Conservation (phyloP, 2,888 invertebrate species). For the Phyto melanocephala region DNA sequence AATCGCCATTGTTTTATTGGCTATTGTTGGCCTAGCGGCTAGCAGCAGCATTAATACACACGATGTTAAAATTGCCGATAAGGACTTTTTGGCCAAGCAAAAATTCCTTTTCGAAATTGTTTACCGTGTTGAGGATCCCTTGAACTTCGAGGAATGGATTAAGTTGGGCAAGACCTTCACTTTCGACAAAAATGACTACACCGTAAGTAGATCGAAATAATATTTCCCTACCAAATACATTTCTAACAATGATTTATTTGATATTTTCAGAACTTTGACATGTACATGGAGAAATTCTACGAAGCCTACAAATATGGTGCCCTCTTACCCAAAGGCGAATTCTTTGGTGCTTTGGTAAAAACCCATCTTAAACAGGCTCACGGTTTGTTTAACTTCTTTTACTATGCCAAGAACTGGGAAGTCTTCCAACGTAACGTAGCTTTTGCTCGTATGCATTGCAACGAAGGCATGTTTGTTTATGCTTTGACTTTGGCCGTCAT, state of each 20-base stretch:
- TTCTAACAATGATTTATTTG: not conserved
- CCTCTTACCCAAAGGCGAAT: slow-evolving; percentile 79
- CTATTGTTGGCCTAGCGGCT: slow-evolving; percentile 72
- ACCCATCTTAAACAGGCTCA: slow-evolving; percentile 80
- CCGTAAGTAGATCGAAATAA: not conserved
- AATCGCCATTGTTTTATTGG: slow-evolving; percentile 72
- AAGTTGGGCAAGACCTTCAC: slow-evolving; percentile 64
- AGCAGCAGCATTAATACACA: slow-evolving; percentile 47
- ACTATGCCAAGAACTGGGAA: slow-evolving; percentile 84
- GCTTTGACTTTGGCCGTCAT: slow-evolving; percentile 82
- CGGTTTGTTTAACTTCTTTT: slow-evolving; percentile 82
- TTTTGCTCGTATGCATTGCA: slow-evolving; percentile 82
- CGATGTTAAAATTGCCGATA: slow-evolving; percentile 65
- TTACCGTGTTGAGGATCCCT: slow-evolving; percentile 65
- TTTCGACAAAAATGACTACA: slow-evolving; percentile 62
- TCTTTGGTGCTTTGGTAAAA: slow-evolving; percentile 79
- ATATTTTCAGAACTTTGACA: slow-evolving; percentile 68
- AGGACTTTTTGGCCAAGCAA: slow-evolving; percentile 66
- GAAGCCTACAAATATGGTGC: slow-evolving; percentile 72
- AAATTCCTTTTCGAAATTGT: slow-evolving; percentile 68
- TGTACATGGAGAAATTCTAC: slow-evolving; percentile 67
- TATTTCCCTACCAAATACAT: not conserved
- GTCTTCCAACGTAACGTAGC: slow-evolving; percentile 84
- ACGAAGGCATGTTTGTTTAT: slow-evolving; percentile 84
- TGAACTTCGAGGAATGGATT: slow-evolving; percentile 68